Base-by-base conservation (phyloP, 1,140 invertebrate species). In the Zaprionus lachaisei region DNA sequence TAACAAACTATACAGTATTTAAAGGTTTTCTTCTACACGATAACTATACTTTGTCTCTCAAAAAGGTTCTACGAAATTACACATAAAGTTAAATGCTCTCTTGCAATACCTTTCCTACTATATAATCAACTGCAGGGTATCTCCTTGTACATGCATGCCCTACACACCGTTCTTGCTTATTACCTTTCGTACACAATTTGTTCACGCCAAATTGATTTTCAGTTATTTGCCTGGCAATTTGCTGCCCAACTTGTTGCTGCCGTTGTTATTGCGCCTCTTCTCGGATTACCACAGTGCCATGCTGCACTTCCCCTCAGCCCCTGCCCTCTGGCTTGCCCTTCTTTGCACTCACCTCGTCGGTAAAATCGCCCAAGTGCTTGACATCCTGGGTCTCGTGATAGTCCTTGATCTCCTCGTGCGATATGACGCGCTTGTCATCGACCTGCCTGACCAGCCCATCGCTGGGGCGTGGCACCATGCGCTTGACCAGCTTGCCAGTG, bases 341-440 rank as follows among this genome's bases (percentile, higher is more conserved):
- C 14, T 47, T 11, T 3, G 1, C 14, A 93, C 95, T 95, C 90
- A 97, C 97, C 94, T 97, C 95, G 91, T 97, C 97, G 17, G 96
- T 96, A 78, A 97, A 96, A 84, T 97, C 96, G 15, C 97, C 97
- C 54, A 96, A 93, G 89, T 97, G 96, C 83, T 95, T 95, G 24
- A 96, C 94, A 94, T 97, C 96, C 93, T 98, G 97, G 0, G 96
- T 97, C 92, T 97, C 97, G 37, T 95, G 93, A 15, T 95, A 94
- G 81, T 97, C 96, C 82, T 98, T 96, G 51, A 95, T 96, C 80
- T 98, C 95, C 92, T 98, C 96, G 31, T 97, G 94, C 17, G 96
- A 97, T 72, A 97, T 95, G 12, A 97, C 95, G 15, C 95, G 95
- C 55, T 95, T 96, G 84, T 98, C 96, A 77, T 95, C 96, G 54